Evolutionary conservation across 2,888 invertebrate species (phyloP).

Genomic region (Flabesymbios commensalis): DNA sequence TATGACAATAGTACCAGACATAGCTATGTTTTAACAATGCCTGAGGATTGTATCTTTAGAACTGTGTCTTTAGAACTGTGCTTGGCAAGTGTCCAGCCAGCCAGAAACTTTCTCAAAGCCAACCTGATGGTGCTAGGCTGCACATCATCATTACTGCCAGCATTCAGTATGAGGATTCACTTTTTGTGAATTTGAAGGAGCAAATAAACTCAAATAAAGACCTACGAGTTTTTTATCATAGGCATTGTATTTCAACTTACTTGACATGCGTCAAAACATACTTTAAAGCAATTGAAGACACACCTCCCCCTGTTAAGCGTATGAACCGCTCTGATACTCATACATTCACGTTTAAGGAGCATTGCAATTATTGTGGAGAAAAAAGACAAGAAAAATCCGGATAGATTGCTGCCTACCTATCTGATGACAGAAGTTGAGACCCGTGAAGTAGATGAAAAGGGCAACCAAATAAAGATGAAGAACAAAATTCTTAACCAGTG

Average conservation of each 20-base stretch:
- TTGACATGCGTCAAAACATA: not conserved
- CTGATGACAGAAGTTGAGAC: not conserved
- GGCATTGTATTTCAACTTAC: not conserved
- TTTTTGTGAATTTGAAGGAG: not conserved
- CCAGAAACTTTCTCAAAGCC: constrained; percentile 1
- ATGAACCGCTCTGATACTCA: not conserved
- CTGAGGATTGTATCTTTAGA: not conserved
- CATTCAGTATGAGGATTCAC: not conserved
- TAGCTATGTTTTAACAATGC: no score
- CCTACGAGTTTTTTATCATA: not conserved
- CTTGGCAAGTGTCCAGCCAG: not conserved
- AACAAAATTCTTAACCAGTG: constrained; percentile 1
- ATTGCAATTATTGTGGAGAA: not conserved
- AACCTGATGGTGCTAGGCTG: constrained; percentile 1
- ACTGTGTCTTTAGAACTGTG: not conserved
- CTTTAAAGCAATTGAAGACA: not conserved
- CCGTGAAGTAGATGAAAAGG: not conserved
- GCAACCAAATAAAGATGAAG: not conserved
- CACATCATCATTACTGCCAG: not conserved
- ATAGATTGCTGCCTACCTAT: not conserved
- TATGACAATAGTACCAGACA: no score
- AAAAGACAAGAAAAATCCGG: not conserved
- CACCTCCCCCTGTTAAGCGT: not conserved
- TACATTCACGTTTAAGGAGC: not conserved
- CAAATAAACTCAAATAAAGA: not conserved